Evolutionary conservation across 2,797 vertebrate species (phyloP).

Genomic region (Orientallactaga sibirica): DNA sequence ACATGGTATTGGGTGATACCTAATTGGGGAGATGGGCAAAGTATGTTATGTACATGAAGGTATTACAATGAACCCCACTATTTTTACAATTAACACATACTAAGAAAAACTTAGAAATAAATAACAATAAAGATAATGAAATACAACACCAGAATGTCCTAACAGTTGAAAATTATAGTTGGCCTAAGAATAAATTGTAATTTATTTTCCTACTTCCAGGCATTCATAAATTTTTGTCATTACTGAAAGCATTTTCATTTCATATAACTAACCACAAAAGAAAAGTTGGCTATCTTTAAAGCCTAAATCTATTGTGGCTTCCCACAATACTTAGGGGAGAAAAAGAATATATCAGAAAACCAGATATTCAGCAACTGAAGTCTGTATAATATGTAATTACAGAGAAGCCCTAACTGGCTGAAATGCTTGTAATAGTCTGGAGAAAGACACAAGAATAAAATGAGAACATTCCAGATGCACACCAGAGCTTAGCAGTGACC

Average conservation of each 20-base stretch:
- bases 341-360: background rate
- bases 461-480: background rate
- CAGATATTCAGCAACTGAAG: background rate
- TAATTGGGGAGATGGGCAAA: background rate
- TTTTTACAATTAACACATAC: background rate
- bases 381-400: too few species aligned
- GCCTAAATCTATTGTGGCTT: background rate
- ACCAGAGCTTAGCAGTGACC: background rate
- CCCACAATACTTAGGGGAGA: background rate
- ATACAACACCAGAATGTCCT: slow-evolving; percentile 23
- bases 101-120: background rate
- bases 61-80: background rate
- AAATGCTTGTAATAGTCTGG: background rate
- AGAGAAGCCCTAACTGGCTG: background rate
- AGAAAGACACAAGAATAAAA: background rate
- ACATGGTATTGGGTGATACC: too few species aligned
- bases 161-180: slow-evolving; percentile 34
- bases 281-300: slow-evolving; percentile 21
- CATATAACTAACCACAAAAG: background rate
- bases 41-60: background rate
- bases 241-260: slow-evolving; percentile 21
- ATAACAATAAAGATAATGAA: background rate
- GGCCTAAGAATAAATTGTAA: slow-evolving; percentile 16
- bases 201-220: slow-evolving; percentile 45
- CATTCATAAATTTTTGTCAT: slow-evolving; percentile 10